Evolutionary conservation across 2,113 vertebrate genomes (phyloP), one percentile per base, ranked within the genome.

Genomic region (Galeopterus variegatus): DNA sequence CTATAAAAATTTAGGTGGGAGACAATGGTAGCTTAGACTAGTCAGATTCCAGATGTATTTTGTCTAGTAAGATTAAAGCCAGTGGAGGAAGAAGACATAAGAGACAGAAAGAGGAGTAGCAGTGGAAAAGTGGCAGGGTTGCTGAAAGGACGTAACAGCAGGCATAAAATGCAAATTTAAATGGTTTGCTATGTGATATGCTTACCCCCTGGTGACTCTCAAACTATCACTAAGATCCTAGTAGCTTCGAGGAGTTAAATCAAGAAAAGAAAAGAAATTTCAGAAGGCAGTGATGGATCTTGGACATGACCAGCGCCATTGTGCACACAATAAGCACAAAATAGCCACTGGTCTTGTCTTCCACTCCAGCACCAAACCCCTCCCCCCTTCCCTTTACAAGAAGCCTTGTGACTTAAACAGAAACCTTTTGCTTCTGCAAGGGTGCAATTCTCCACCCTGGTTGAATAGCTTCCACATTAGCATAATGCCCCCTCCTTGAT

Each of bases 221-320:
- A 89, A 58, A 60, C 26, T 21, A 88, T 77, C 62, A 52, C 69
- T 26, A 48, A 79, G 18, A 23, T 77, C 5, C 12, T 72, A 19
- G 36, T n/a, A 84, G 28, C 52, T 88, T 84, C 48, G 50, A 62
- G 52, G 10, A 1, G 17, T 87, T 82, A 81, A 95, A 64, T 82
- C 9, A 94, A 90, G 79, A 15, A 94, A 67, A 70, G 8, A 62
- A 88, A 84, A 31, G 21, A 62, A 33, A 80, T 86, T 93, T 67
- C 52, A 50, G 45, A 93, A 79, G 17, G 26, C 41, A 41, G 41
- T 41, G 41, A 41, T 41, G 41, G 41, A 41, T 41, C 41, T 41
- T 41, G 41, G 41, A 41, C 41, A 41, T 41, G 41, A 41, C 41
- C 41, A 41, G 41, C 41, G 41, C 41, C 41, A 41, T 4, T 41